Percentiles rank a stretch among this genome's conserved stretches.
These are phyloP conservation scores for Equus przewalskii DNA, from an alignment of 2,113 vertebrate genomes.

Conservation along the genomic window DNA sequence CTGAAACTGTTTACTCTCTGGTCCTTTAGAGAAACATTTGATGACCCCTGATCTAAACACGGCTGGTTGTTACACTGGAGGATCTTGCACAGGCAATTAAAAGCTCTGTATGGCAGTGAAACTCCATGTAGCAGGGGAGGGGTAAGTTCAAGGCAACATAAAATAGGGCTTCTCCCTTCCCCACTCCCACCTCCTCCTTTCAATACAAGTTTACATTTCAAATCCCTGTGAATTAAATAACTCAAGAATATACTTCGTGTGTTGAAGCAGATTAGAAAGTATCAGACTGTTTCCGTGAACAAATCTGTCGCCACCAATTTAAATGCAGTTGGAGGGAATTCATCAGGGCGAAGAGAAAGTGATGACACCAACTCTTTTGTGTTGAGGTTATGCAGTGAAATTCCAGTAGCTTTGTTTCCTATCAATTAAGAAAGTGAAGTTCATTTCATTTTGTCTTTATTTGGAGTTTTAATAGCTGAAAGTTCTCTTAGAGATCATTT, in stretches of 20 bases:
- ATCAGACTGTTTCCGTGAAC: background rate
- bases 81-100: background rate
- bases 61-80: background rate
- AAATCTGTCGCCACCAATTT: background rate
- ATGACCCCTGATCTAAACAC: background rate
- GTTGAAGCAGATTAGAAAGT: background rate
- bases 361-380: background rate
- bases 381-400: background rate
- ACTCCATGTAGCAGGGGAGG: background rate
- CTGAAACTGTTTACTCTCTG: background rate
- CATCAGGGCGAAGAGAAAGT: background rate
- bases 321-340: background rate
- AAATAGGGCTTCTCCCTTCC: background rate
- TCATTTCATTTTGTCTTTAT: background rate
- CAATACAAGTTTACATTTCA: slow-evolving; percentile 13
- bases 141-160: background rate
- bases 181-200: background rate
- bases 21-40: background rate
- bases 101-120: background rate
- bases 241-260: background rate
- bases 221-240: background rate
- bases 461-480: background rate
- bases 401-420: background rate
- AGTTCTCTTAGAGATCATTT: background rate
- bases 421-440: background rate